Evolutionary conservation across 2,888 invertebrate species (phyloP), one percentile per base, ranked within the genome.

Genomic region (Rhyacophila evoluta): DNA sequence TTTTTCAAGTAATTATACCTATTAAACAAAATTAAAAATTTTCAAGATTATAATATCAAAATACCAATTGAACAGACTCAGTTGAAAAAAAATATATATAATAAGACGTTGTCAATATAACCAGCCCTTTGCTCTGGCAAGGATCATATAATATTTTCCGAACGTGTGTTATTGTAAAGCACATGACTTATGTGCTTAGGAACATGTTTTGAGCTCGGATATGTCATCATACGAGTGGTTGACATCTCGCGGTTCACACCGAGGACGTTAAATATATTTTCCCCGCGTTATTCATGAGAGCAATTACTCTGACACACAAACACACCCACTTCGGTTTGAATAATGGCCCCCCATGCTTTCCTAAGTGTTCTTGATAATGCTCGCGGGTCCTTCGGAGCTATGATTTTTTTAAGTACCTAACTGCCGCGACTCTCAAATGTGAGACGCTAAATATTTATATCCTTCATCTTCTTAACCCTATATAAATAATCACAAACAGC

Each of bases 271-370:
- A 29, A 41, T 33, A 41, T 33, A 73, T 39, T 41, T 73, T 73
- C 39, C 10, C 15, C 8, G 38, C 5, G 41, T 37, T 75, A 75
- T 67, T 41, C 78, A 74, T 36, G 71, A 72, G 78, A 15, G 74
- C 74, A 78, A 78, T 78, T 78, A 75, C 72, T 37, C 33, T 55
- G 75, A 78, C 75, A 71, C 25, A 5, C 25, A 5, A 25, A 77
- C 72, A 67, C 75, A 76, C 79, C 76, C 76, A 76, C 79, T 75
- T 75, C 27, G 76, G 69, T 73, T 73, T 73, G 76, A 79, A 70
- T 76, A 33, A 76, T 76, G 74, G 29, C 37, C 68, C 28, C 55
- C 27, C 41, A 39, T 41, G 75, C 25, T 79, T 75, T 75, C 72
- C 68, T 75, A 33, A 79, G 38, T 73, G 73, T 37, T 36, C 37